Conservation (phyloP, 2,797 vertebrate genomes). For the Vipera latastei region DNA sequence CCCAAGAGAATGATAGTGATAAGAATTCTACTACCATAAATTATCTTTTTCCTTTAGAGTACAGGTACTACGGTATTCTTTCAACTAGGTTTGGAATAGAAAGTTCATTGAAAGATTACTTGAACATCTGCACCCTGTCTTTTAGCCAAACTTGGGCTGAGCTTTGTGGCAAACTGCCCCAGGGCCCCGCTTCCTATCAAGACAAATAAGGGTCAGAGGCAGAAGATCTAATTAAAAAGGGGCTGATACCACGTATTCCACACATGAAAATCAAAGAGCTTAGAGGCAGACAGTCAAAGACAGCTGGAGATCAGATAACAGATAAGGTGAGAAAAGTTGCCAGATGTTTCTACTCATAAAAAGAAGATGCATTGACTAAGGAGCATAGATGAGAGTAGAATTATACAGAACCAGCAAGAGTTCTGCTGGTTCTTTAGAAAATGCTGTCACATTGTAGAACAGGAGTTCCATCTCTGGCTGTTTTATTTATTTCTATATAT, state of each 20-base stretch:
- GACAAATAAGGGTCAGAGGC: neutral
- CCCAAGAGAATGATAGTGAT: neutral
- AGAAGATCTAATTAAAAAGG: neutral
- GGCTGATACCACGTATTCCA: neutral
- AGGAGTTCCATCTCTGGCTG: neutral
- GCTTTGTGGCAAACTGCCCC: neutral
- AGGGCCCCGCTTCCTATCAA: neutral
- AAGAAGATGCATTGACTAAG: neutral
- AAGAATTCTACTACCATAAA: neutral
- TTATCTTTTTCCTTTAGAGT: neutral
- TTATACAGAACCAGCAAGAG: neutral
- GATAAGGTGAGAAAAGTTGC: neutral
- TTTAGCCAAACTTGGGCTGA: neutral
- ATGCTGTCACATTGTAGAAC: neutral
- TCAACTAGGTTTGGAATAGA: neutral
- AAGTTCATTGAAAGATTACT: neutral
- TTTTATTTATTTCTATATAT: neutral
- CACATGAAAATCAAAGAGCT: neutral
- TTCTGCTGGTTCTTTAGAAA: neutral
- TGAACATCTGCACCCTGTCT: neutral
- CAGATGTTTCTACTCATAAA: neutral
- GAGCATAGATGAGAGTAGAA: no score
- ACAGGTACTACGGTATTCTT: neutral
- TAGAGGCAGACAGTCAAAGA: neutral
- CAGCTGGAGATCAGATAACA: neutral